These are phyloP conservation scores for Aegithalos caudatus DNA, from an alignment of 2,113 vertebrate genomes.

Conservation along the genomic window DNA sequence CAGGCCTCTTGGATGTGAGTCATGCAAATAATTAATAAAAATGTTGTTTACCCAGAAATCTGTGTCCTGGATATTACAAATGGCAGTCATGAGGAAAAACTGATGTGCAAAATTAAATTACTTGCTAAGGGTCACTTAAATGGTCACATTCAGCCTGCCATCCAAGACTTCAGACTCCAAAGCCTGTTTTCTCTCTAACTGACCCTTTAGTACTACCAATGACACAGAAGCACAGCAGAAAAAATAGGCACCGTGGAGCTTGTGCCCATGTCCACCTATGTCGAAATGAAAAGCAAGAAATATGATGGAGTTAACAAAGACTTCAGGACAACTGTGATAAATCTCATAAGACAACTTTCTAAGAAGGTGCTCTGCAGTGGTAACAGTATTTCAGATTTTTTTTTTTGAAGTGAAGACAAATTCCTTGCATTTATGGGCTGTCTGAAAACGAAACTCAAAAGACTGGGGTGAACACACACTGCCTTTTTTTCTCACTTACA, in stretches of 20 bases:
- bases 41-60: neutral
- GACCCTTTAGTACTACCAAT: neutral
- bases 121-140: neutral
- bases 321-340: neutral
- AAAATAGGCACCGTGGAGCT: rapidly evolving
- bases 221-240: neutral
- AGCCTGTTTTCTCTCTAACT: neutral
- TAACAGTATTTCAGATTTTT: neutral
- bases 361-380: rapidly evolving
- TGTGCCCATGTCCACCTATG: neutral
- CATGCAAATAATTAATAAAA: slow-evolving; percentile 13
- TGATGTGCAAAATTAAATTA: neutral
- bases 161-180: neutral
- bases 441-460: neutral
- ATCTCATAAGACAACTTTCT: neutral
- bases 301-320: neutral
- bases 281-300: neutral
- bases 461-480: neutral
- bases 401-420: neutral
- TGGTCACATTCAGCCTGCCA: neutral
- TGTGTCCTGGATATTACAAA: neutral
- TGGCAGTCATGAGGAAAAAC: neutral
- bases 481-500: neutral
- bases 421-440: neutral
- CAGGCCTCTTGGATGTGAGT: neutral